Conservation (phyloP, 2,797 vertebrate genomes). For the Loriculus beryllinus region DNA sequence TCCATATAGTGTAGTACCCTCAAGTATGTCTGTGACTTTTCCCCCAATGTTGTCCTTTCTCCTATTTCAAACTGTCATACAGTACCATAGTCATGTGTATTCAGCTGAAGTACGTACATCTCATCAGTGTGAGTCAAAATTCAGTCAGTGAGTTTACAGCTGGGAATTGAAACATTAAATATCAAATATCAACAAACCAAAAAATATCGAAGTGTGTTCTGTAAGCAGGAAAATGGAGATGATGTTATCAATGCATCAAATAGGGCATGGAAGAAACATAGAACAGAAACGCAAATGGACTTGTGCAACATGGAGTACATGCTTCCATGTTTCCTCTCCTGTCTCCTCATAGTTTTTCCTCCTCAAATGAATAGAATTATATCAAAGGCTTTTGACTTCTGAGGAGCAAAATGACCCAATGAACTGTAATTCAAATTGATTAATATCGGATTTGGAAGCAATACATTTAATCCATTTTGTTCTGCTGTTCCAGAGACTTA, state of each 20-base stretch:
- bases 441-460: constrained; percentile 22
- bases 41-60: neutral
- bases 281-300: neutral
- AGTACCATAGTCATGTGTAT: neutral
- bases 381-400: neutral
- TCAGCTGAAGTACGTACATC: neutral
- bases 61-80: neutral
- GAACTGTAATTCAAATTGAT: constrained; percentile 29
- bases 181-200: neutral
- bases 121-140: neutral
- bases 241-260: neutral
- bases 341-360: neutral
- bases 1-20: neutral
- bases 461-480: constrained; percentile 18
- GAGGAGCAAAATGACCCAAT: neutral
- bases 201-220: neutral
- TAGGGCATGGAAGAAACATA: neutral
- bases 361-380: neutral
- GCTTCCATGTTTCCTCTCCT: neutral
- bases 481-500: neutral
- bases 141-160: neutral
- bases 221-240: neutral
- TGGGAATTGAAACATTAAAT: neutral
- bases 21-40: neutral
- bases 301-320: neutral